Conservation (phyloP, 2,888 invertebrate genomes). For the Mycalesis mineus region DNA sequence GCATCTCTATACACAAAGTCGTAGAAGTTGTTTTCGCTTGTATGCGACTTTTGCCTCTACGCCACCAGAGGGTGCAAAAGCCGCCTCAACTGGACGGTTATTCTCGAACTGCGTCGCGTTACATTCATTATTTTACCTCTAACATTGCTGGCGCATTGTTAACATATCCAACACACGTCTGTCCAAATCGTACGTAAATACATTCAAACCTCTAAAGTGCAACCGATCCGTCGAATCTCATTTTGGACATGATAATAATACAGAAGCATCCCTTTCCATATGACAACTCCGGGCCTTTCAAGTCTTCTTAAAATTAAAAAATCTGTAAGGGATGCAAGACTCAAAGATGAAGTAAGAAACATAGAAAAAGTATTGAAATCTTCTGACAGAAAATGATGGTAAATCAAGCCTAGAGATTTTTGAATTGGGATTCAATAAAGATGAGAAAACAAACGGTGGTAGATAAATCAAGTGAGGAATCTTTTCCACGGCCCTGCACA, state of each 20-base stretch:
- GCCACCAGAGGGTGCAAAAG: slow-evolving; percentile 69
- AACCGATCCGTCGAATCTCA: slow-evolving; percentile 6
- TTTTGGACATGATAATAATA: slow-evolving; percentile 42
- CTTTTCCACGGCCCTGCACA: slow-evolving; percentile 68
- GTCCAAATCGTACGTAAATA: not conserved
- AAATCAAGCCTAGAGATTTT: slow-evolving; percentile 26
- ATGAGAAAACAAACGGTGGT: slow-evolving; percentile 33
- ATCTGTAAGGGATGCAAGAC: slow-evolving; percentile 28
- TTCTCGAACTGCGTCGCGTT: slow-evolving; percentile 70
- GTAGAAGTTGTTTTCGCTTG: slow-evolving; percentile 46
- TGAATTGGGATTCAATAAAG: slow-evolving; percentile 37
- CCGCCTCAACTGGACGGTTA: slow-evolving; percentile 76
- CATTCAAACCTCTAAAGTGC: not conserved
- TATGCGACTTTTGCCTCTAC: slow-evolving; percentile 56
- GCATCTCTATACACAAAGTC: slow-evolving; percentile 39
- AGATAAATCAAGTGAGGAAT: slow-evolving; percentile 35
- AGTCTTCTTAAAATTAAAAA: slow-evolving; percentile 35
- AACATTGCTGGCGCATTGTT: slow-evolving; percentile 34
- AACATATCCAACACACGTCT: slow-evolving; percentile 30
- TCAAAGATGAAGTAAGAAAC: slow-evolving; percentile 19
- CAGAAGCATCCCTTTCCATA: slow-evolving; percentile 41
- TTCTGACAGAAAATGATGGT: slow-evolving; percentile 16
- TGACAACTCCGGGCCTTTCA: slow-evolving; percentile 62
- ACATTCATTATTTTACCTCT: slow-evolving; percentile 38
- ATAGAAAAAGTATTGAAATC: slow-evolving; percentile 14